Evolutionary conservation across 2,888 invertebrate species (phyloP), one percentile per base, ranked within the genome.

Genomic region (Carpatolechia fugitivella): DNA sequence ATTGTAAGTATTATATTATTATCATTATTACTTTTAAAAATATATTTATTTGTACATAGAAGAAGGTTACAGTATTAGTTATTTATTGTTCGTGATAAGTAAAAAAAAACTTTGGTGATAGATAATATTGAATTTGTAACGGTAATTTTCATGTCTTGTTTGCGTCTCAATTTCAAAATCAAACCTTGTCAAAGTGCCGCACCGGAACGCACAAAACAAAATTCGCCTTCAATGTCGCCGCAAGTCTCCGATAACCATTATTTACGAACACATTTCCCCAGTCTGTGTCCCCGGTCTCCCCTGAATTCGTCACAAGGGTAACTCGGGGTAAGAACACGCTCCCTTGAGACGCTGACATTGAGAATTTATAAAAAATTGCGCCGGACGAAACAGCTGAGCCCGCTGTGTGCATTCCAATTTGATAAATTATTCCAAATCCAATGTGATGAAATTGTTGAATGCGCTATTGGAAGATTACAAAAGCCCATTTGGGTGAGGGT

Each of bases 391-490:
- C 85, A 86, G 83, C 87, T 87, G 87, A 80, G 80, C 68, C 71
- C 67, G 74, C 63, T 79, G 81, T 82, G 82, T 86, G 87, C 85
- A 85, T 75, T 76, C 67, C 64, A 80, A 84, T 85, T 86, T 86
- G 81, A 85, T 86, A 85, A 87, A 88, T 88, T 86, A 85, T 80
- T 77, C 80, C 70, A 66, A 79, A 82, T 81, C 73, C 75, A 70
- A 73, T 70, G 70, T 79, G 79, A 83, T 80, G 79, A 80, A 80
- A 83, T 41, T 41, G 40, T 16, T 18, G 11, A 41, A 41, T 78
- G 77, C 29, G 65, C 76, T 72, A 71, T 70, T 65, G 66, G 63
- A 62, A 75, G 74, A 80, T 80, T 77, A 76, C 74, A 64, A 58
- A 58, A 68, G 60, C 24, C 3, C 24, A 3, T 6, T 24, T 6